phyloP scores from a whole-genome alignment of 92 coral and sea anemone genomes.

The Heteractis magnifica region DNA sequence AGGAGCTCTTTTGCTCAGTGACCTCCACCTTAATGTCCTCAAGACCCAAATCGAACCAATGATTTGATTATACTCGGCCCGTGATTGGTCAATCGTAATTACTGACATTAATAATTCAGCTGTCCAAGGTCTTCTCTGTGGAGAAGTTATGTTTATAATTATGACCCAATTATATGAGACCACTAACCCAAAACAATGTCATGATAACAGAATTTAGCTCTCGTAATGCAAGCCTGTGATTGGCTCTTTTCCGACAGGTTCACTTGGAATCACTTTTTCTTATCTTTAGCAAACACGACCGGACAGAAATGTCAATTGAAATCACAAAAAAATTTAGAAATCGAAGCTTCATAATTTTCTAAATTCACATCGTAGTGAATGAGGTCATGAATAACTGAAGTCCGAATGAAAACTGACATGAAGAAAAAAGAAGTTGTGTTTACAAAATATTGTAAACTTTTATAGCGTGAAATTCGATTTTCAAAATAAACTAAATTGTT shows the following conservation, averaged over 20 bases:
- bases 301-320: background rate
- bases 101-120: constrained; percentile 24
- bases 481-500: background rate
- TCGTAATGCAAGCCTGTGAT: background rate
- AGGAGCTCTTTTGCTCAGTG: constrained; percentile 12
- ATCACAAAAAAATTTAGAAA: background rate
- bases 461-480: background rate
- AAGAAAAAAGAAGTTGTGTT: background rate
- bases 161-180: constrained; percentile 49
- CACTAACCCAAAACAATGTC: constrained; percentile 52
- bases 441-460: background rate
- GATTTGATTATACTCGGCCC: constrained; percentile 31
- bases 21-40: constrained; percentile 38
- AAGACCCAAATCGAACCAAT: constrained; percentile 52
- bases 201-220: constrained; percentile 20
- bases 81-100: constrained; percentile 45
- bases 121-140: background rate
- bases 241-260: constrained; percentile 2
- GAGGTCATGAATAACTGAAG: background rate
- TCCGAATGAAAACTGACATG: background rate
- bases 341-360: background rate
- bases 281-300: background rate
- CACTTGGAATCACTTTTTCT: background rate
- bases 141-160: constrained; percentile 21
- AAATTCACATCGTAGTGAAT: background rate